These are phyloP conservation scores for Prenolepis imparis DNA, from an alignment of 2,888 invertebrate genomes.

Conservation along the genomic window DNA sequence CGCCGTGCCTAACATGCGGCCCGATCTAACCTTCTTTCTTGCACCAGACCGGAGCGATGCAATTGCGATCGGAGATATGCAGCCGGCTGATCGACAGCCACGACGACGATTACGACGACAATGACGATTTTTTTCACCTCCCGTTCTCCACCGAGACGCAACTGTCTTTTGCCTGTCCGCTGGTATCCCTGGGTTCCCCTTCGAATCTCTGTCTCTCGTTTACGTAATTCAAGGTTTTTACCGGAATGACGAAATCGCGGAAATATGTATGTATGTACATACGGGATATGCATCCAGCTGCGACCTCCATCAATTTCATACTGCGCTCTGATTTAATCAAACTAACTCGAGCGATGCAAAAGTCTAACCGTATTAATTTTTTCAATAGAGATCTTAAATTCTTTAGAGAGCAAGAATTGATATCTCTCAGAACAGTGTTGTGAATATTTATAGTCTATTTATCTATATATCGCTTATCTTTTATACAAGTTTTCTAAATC, in stretches of 20 bases:
- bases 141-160: slow-evolving; percentile 30
- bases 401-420: not conserved
- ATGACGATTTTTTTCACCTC: slow-evolving; percentile 50
- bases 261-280: slow-evolving; percentile 62
- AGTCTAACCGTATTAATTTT: not conserved
- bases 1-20: slow-evolving; percentile 67
- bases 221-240: slow-evolving; percentile 75
- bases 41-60: slow-evolving; percentile 65
- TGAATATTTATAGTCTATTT: not conserved
- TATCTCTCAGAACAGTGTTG: not conserved
- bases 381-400: not conserved
- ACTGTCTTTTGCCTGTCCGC: slow-evolving; percentile 18
- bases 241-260: slow-evolving; percentile 67
- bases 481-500: not conserved
- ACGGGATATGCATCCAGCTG: slow-evolving; percentile 59
- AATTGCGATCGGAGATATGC: slow-evolving; percentile 71
- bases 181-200: slow-evolving; percentile 63
- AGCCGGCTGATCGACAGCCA: slow-evolving; percentile 36
- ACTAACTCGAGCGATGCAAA: not conserved
- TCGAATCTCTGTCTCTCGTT: slow-evolving; percentile 66
- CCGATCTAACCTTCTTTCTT: slow-evolving; percentile 80
- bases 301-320: slow-evolving; percentile 44
- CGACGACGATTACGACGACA: slow-evolving; percentile 42
- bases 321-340: slow-evolving; percentile 28
- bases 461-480: not conserved